A percentile compares a stretch with the other conserved stretches of the same genome.
Evolutionary conservation across 2,113 vertebrate species (phyloP).

Genomic region (Naja naja): DNA sequence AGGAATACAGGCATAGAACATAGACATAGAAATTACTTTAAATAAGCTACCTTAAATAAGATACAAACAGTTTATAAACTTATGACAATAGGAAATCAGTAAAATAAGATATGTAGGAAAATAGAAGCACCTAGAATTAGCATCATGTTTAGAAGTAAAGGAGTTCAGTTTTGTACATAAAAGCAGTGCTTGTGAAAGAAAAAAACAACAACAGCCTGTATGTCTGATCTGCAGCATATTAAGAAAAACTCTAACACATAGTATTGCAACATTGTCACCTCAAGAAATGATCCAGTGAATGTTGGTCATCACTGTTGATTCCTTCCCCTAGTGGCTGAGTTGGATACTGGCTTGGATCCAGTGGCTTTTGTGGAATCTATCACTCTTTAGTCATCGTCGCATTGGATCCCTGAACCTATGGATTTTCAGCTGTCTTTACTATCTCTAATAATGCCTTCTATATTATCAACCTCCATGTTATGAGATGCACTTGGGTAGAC

Average conservation of each 20-base stretch:
- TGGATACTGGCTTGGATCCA: neutral
- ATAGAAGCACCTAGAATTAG: neutral
- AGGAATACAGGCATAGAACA: neutral
- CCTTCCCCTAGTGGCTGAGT: neutral
- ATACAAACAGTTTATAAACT: neutral
- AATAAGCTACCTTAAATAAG: neutral
- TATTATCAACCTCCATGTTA: neutral
- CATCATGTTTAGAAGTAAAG: neutral
- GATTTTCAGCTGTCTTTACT: neutral
- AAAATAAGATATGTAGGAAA: neutral
- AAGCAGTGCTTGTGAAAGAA: neutral
- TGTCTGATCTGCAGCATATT: neutral
- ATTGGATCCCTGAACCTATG: neutral
- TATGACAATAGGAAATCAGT: neutral
- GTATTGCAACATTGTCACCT: neutral
- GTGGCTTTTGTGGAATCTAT: neutral
- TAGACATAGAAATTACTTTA: neutral
- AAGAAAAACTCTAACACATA: neutral
- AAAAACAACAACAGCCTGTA: neutral
- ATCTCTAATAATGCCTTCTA: neutral
- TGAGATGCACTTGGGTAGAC: neutral
- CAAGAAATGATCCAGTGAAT: neutral
- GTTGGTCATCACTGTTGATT: neutral
- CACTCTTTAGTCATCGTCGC: neutral
- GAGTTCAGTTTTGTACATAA: neutral